Evolutionary conservation across 1,140 invertebrate genomes (phyloP).

Genomic region (Nymphalis io): DNA sequence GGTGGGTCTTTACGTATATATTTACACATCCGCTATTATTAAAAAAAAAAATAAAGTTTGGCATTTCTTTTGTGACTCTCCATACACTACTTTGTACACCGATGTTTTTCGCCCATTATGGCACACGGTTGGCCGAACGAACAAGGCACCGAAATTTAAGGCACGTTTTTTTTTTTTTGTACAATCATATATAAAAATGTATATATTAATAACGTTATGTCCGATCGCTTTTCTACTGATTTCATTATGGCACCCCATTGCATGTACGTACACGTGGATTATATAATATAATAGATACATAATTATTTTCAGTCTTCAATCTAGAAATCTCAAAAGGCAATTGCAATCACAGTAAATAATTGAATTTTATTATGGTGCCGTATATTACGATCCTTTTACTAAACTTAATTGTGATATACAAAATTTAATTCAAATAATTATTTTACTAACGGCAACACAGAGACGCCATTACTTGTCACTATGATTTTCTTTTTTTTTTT

Average conservation of each 20-base stretch:
- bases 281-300: slow-evolving; percentile 43
- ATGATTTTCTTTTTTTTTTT: no score
- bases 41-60: slow-evolving; percentile 54
- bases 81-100: slow-evolving; percentile 60
- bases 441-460: background rate
- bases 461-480: no score
- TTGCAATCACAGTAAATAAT: slow-evolving; percentile 64
- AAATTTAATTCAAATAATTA: background rate
- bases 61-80: slow-evolving; percentile 75
- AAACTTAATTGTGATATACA: slow-evolving; percentile 27
- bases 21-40: slow-evolving; percentile 47
- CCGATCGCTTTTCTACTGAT: slow-evolving; percentile 32
- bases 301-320: slow-evolving; percentile 71
- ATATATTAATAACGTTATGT: slow-evolving; percentile 37
- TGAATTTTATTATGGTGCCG: slow-evolving; percentile 29
- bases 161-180: slow-evolving; percentile 59
- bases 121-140: slow-evolving; percentile 26
- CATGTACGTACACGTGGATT: slow-evolving; percentile 47
- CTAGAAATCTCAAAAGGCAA: slow-evolving; percentile 76
- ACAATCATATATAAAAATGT: slow-evolving; percentile 41
- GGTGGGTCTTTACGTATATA: slow-evolving; percentile 72
- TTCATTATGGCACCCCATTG: slow-evolving; percentile 47
- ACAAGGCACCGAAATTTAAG: slow-evolving; percentile 64
- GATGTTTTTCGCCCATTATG: slow-evolving; percentile 35
- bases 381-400: slow-evolving; percentile 20